Conservation (phyloP, 2,113 vertebrate species). For the Grallaria varia region DNA sequence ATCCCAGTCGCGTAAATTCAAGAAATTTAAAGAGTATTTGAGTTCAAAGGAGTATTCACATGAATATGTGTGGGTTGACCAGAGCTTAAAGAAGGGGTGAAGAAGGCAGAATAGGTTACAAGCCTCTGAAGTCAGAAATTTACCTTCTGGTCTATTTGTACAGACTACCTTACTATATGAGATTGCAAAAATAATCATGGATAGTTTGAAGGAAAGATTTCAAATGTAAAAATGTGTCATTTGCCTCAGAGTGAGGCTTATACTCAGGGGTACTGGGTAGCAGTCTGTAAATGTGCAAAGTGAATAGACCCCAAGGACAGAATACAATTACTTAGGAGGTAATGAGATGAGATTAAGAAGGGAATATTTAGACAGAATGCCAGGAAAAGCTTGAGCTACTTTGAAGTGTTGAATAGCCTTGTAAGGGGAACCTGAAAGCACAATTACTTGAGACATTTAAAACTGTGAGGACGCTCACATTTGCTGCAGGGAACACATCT, state of each 20-base stretch:
- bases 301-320: conserved; percentile 49
- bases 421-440: conserved; percentile 23
- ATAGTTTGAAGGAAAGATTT: conserved; percentile 23
- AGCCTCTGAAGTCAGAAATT: not conserved
- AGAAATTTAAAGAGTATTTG: conserved; percentile 15
- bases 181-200: not conserved
- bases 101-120: not conserved
- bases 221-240: conserved; percentile 47
- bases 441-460: conserved; percentile 45
- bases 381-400: conserved; percentile 40
- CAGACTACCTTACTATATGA: not conserved
- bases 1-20: not conserved
- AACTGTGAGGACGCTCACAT: conserved; percentile 11
- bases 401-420: conserved; percentile 47
- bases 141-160: not conserved
- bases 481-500: not conserved
- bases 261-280: not conserved
- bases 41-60: conserved; percentile 6
- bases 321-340: conserved; percentile 67
- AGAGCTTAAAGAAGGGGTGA: not conserved
- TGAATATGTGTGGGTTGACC: not conserved
- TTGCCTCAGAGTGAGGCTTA: conserved; percentile 27
- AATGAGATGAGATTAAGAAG: conserved; percentile 68
- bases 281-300: conserved; percentile 58
- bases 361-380: conserved; percentile 58